Evolutionary conservation across 2,113 vertebrate species (phyloP), one percentile per base, ranked within the genome.

Genomic region (Poeciliopsis occidentalis): DNA sequence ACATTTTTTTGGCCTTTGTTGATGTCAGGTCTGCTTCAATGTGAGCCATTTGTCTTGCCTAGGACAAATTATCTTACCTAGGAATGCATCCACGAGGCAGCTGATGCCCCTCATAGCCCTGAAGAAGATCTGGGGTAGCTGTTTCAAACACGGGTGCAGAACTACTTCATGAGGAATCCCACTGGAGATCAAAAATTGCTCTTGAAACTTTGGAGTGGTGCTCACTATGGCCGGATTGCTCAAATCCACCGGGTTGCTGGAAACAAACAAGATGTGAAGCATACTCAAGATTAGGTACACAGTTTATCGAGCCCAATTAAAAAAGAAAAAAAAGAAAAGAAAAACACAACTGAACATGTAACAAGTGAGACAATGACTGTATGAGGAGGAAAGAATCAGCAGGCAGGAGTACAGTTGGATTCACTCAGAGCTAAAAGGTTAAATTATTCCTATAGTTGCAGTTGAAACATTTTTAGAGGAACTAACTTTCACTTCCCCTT

Each of bases 191-290:
- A 99, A 94, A 87, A 98, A 97, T 94, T 97, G 96, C 83, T 99
- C 97, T 94, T 99, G 97, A 95, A 99, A 99, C 93, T 97, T 98
- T 78, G 97, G 97, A 70, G 97, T 98, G 91, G 97, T 97, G 94
- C 97, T 97, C 89, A 99, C 96, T 90, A 98, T 95, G 72, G 95
- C 94, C 83, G 97, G 97, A 90, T 98, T 98, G 95, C 97, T 98
- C 93, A 98, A 94, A 93, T 99, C 97, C 94, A 99, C 97, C 22
- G 97, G 97, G 93, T 99, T 98, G 90, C 97, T 99, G 88, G 31
- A 89, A 72, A 81, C 44, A 69, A 24, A 63, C 3, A 26, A 31
- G 31, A 17, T 30, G 24, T 60, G 0, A 31, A 31, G 31, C 0
- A 24, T 11, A 78, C n/a, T 64, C 12, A 15, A 5, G 15, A 60